Conservation (phyloP, 92 coral and sea anemone species). For the Epizoanthus stellaris region DNA sequence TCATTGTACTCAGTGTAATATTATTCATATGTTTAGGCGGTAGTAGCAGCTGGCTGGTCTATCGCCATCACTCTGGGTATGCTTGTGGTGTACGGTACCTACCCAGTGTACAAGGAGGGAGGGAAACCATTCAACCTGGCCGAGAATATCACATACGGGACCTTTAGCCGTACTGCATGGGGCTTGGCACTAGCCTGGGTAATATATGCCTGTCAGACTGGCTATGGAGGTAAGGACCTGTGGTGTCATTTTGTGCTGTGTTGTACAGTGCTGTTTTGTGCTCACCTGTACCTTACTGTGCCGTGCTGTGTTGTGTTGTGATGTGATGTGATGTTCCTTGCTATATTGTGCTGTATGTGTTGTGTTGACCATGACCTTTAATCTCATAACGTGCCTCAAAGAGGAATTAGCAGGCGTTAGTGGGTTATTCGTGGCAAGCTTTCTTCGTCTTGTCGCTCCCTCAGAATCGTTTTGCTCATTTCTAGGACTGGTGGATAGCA, state of each 20-base stretch:
- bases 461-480: not conserved
- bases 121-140: conserved; percentile 65
- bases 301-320: no score
- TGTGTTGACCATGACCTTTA: no score
- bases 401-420: not conserved
- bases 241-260: not conserved
- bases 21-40: conserved; percentile 26
- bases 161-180: conserved; percentile 73
- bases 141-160: conserved; percentile 72
- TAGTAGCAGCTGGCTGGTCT: conserved; percentile 64
- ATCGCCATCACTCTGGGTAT: conserved; percentile 59
- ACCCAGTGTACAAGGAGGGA: conserved; percentile 45
- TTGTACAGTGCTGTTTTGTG: not conserved
- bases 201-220: conserved; percentile 79
- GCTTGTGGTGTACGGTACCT: conserved; percentile 69
- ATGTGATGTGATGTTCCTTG: no score
- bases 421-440: no score
- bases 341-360: not conserved
- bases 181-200: conserved; percentile 87
- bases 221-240: conserved; percentile 73
- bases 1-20: no score
- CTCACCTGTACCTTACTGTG: not conserved
- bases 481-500: conserved; percentile 48
- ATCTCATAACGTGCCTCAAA: no score
- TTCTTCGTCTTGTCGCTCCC: no score